Evolutionary conservation across 1,140 invertebrate genomes (phyloP).

Genomic region (Panagrolaimus sp.): DNA sequence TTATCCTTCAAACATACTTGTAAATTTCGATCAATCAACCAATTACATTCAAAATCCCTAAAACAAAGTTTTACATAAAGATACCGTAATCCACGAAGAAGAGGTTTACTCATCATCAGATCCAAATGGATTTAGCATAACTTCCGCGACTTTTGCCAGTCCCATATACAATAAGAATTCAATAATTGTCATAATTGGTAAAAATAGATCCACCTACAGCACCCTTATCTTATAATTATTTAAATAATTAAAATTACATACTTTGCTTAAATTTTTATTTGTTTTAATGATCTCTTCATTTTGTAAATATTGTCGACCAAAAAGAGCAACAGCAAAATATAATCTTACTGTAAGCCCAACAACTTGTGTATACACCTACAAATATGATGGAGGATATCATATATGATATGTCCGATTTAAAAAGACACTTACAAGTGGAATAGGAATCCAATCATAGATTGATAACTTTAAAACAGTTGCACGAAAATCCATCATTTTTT

Average conservation of each 20-base stretch:
- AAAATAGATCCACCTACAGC: constrained; percentile 44
- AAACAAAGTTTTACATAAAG: too few species aligned
- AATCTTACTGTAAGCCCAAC: constrained; percentile 46
- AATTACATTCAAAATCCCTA: constrained; percentile 39
- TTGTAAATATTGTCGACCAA: constrained; percentile 50
- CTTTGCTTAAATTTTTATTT: too few species aligned
- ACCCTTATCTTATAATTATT: constrained; percentile 24
- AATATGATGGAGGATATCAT: too few species aligned
- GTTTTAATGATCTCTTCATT: constrained; percentile 10
- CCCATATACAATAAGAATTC: constrained; percentile 35
- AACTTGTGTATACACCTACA: constrained; percentile 42
- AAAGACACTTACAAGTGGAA: constrained; percentile 39
- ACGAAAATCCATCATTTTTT: constrained; percentile 53
- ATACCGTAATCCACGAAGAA: too few species aligned
- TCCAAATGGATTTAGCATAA: constrained; percentile 44
- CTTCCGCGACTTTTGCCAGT: constrained; percentile 44
- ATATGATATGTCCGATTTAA: too few species aligned
- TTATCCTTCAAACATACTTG: too few species aligned
- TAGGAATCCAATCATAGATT: constrained; percentile 54
- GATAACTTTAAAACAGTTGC: constrained; percentile 44
- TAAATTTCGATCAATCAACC: constrained; percentile 24
- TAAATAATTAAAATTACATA: not conserved
- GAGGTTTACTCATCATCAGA: constrained; percentile 52
- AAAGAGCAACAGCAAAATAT: constrained; percentile 49
- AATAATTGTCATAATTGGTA: constrained; percentile 38